A percentile compares a stretch with the other conserved stretches of the same genome.
These are phyloP conservation scores for Andricus grossulariae DNA, from an alignment of 1,140 invertebrate species.

Conservation along the genomic window DNA sequence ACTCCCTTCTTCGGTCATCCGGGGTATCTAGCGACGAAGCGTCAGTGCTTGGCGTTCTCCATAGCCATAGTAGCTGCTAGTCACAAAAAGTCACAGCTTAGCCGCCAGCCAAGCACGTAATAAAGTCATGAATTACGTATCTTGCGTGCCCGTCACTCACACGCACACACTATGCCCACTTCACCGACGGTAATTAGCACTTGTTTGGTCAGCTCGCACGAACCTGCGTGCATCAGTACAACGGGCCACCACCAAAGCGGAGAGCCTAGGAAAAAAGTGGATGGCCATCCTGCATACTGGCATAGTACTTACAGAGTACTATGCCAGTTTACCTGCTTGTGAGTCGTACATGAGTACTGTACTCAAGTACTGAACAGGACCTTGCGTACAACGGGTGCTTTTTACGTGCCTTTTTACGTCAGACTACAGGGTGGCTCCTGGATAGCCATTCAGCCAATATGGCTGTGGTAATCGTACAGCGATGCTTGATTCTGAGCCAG, in stretches of 20 bases:
- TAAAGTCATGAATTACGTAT: slow-evolving; percentile 57
- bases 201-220: slow-evolving; percentile 48
- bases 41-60: no score
- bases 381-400: slow-evolving; percentile 17
- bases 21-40: background rate
- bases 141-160: slow-evolving; percentile 51
- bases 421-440: slow-evolving; percentile 12
- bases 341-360: no score
- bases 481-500: slow-evolving; percentile 34
- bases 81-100: slow-evolving; percentile 41
- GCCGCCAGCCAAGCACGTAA: slow-evolving; percentile 43
- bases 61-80: background rate
- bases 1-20: slow-evolving; percentile 19
- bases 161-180: slow-evolving; percentile 37
- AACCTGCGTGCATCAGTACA: slow-evolving; percentile 39
- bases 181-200: slow-evolving; percentile 52
- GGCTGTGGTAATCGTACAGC: background rate
- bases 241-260: slow-evolving; percentile 40
- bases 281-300: slow-evolving; percentile 4
- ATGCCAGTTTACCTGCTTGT: no score
- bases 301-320: background rate
- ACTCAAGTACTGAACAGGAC: background rate
- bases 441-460: background rate
- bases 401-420: slow-evolving; percentile 33
- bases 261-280: background rate